Conservation (phyloP, 53 echinoderm and acorn worm species). For the Mesocentrotus franciscanus region DNA sequence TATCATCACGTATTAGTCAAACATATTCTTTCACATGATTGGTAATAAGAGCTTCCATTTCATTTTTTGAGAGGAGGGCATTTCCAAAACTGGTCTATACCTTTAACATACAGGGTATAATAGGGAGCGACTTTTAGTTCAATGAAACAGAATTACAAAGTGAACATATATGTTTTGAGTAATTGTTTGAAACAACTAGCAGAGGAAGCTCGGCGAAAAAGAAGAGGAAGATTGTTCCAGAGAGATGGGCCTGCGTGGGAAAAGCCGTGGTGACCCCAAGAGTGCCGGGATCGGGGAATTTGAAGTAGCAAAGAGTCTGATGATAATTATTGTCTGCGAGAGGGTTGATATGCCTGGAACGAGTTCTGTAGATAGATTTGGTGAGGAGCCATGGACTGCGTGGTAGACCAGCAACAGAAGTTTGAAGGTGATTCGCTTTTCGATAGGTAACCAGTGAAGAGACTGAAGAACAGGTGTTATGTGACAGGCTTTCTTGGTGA, state of each 20-base stretch:
- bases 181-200: not conserved
- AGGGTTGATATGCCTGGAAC: not conserved
- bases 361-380: slow-evolving; percentile 10
- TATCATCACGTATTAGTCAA: too few species aligned
- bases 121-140: too few species aligned
- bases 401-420: slow-evolving; percentile 3
- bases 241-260: not conserved
- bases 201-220: not conserved
- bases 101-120: too few species aligned
- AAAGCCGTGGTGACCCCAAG: not conserved
- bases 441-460: slow-evolving; percentile 46
- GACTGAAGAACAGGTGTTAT: slow-evolving; percentile 47
- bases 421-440: not conserved
- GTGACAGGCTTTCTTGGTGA: slow-evolving; percentile 43
- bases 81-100: too few species aligned
- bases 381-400: not conserved
- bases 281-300: not conserved
- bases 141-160: too few species aligned
- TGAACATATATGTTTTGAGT: not conserved
- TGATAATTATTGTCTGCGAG: not conserved
- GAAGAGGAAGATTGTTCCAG: not conserved
- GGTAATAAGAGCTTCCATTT: too few species aligned
- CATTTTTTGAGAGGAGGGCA: too few species aligned
- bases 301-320: slow-evolving; percentile 35
- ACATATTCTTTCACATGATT: too few species aligned